Conservation (phyloP, 2,888 invertebrate species). For the Orchesellides sinensis region DNA sequence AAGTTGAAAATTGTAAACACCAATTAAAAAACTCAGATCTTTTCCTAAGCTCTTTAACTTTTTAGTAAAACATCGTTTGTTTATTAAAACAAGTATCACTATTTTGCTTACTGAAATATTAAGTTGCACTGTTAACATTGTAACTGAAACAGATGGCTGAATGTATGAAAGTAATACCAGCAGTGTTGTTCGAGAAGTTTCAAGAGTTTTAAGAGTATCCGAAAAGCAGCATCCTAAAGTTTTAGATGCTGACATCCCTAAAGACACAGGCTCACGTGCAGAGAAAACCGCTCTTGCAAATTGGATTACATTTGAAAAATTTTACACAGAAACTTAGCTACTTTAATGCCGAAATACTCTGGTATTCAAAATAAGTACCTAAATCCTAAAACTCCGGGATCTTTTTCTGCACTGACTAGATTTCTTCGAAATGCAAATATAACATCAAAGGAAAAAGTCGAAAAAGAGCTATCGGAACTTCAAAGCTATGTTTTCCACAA, state of each 20-base stretch:
- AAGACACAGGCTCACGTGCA: too few relatives aligned
- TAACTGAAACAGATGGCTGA: neutral
- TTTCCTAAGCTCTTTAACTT: too few relatives aligned
- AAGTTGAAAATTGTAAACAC: too few relatives aligned
- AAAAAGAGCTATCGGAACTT: neutral
- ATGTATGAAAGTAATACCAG: constrained; percentile 20
- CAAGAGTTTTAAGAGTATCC: neutral
- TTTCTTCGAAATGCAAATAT: neutral
- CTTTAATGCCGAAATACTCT: too few relatives aligned
- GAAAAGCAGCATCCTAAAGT: too few relatives aligned
- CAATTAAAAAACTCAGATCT: too few relatives aligned
- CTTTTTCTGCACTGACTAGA: neutral
- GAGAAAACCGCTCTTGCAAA: too few relatives aligned
- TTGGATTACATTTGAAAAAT: constrained; percentile 3
- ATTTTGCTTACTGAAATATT: neutral
- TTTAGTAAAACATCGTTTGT: neutral
- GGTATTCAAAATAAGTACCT: too few relatives aligned
- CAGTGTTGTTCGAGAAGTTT: neutral
- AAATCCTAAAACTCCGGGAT: neutral
- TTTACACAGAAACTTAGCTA: too few relatives aligned
- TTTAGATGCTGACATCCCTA: too few relatives aligned
- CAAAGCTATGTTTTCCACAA: constrained; percentile 1
- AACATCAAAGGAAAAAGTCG: neutral
- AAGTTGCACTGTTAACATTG: neutral
- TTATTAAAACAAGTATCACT: neutral